Evolutionary conservation across 1,140 invertebrate genomes (phyloP).

Genomic region (Ostrea edulis): DNA sequence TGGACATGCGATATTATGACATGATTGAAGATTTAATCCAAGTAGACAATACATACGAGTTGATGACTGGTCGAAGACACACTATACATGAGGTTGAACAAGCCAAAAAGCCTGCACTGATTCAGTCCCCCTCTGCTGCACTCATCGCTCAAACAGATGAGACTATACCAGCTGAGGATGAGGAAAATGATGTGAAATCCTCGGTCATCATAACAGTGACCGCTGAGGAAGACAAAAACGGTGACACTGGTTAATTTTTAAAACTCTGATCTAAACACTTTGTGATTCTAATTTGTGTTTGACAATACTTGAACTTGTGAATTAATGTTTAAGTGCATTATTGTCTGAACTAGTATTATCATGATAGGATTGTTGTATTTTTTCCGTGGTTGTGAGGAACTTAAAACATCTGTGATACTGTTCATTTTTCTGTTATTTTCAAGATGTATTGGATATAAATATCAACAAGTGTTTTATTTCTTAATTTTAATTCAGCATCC

Average conservation of each 20-base stretch:
- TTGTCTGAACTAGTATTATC: not conserved
- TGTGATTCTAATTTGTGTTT: not conserved
- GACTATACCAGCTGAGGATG: constrained; percentile 38
- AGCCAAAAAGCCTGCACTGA: not conserved
- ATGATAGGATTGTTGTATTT: not conserved
- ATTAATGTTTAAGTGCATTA: not conserved
- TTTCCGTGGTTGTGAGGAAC: not conserved
- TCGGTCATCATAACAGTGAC: not conserved
- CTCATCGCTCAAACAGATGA: constrained; percentile 38
- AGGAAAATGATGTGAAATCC: not conserved
- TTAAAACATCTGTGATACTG: not conserved
- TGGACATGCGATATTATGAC: constrained; percentile 67
- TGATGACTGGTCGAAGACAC: not conserved
- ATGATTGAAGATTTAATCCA: constrained; percentile 64
- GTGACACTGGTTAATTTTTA: not conserved
- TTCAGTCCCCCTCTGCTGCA: not conserved
- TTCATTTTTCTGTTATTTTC: not conserved
- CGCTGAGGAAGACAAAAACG: not conserved
- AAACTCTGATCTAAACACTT: not conserved
- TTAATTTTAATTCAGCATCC: too few relatives aligned
- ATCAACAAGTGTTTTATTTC: too few relatives aligned
- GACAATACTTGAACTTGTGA: not conserved
- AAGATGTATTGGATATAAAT: not conserved
- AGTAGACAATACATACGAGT: constrained; percentile 65
- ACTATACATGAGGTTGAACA: not conserved